Evolutionary conservation across 2,888 invertebrate genomes (phyloP).

Genomic region (Suillia variegata): DNA sequence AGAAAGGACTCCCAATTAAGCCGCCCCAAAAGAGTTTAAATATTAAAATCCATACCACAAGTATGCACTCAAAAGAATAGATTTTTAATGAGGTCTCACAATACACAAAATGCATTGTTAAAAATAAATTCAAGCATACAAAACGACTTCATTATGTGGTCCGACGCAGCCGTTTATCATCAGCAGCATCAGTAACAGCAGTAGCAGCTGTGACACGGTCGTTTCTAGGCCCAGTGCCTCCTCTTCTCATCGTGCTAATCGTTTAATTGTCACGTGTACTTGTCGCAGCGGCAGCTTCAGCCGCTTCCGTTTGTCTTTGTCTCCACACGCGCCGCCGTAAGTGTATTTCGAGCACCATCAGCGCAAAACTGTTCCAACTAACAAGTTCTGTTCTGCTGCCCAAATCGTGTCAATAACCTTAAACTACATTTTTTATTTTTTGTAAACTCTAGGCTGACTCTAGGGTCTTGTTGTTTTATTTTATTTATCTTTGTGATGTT

Average conservation of each 20-base stretch:
- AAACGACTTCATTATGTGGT: no score
- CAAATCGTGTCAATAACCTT: slow-evolving; percentile 26
- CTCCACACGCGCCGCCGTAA: not conserved
- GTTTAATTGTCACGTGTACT: not conserved
- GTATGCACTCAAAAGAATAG: no score
- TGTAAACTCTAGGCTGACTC: not conserved
- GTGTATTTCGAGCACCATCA: not conserved
- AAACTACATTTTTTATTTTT: slow-evolving; percentile 8
- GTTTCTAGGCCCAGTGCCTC: no score
- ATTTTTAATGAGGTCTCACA: no score
- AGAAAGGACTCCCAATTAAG: no score
- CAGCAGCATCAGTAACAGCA: no score
- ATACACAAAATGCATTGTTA: no score
- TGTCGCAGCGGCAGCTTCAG: not conserved
- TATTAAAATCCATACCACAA: no score
- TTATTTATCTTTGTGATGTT: not conserved
- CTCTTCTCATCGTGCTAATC: not conserved
- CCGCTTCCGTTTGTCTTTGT: not conserved
- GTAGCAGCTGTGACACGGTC: no score
- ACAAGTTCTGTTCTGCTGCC: not conserved
- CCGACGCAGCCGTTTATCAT: no score
- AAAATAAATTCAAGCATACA: no score
- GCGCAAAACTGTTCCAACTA: not conserved
- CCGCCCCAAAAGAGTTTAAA: no score
- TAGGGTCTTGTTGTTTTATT: not conserved